Evolutionary conservation across 1,140 invertebrate genomes (phyloP).

Genomic region (Diabrotica undecimpunctata): DNA sequence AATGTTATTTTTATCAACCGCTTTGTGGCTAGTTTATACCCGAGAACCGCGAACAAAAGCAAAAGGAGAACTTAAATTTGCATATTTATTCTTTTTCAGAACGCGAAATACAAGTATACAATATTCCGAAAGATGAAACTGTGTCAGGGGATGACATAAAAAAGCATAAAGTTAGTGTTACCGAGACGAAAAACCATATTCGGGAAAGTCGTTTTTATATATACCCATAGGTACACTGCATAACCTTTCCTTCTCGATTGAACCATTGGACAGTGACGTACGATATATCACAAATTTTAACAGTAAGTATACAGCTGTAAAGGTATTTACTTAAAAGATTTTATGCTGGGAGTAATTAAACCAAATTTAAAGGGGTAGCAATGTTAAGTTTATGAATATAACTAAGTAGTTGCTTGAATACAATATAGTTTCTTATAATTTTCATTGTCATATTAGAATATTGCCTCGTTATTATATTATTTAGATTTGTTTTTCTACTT

Average conservation of each 20-base stretch:
- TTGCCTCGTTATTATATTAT: too few species aligned
- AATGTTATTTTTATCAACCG: constrained; percentile 21
- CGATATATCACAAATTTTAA: too few species aligned
- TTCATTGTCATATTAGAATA: too few species aligned
- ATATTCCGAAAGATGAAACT: constrained; percentile 19
- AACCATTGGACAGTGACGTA: neutral
- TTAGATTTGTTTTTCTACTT: too few species aligned
- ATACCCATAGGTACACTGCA: neutral
- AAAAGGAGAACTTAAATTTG: constrained; percentile 16
- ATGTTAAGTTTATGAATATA: too few species aligned
- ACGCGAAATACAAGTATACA: constrained; percentile 15
- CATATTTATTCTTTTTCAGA: constrained; percentile 15
- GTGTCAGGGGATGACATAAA: constrained; percentile 16
- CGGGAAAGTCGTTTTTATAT: constrained; percentile 1
- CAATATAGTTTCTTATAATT: too few species aligned
- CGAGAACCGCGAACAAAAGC: constrained; percentile 9
- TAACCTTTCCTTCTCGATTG: neutral
- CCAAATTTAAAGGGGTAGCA: too few species aligned
- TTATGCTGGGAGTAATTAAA: too few species aligned
- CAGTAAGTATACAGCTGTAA: too few species aligned
- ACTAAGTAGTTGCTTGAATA: too few species aligned
- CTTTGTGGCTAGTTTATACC: constrained; percentile 19
- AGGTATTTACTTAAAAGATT: too few species aligned
- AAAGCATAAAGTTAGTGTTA: constrained; percentile 7
- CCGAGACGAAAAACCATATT: neutral